Conservation (phyloP, 2,888 invertebrate genomes). For the Melieria crassipennis region DNA sequence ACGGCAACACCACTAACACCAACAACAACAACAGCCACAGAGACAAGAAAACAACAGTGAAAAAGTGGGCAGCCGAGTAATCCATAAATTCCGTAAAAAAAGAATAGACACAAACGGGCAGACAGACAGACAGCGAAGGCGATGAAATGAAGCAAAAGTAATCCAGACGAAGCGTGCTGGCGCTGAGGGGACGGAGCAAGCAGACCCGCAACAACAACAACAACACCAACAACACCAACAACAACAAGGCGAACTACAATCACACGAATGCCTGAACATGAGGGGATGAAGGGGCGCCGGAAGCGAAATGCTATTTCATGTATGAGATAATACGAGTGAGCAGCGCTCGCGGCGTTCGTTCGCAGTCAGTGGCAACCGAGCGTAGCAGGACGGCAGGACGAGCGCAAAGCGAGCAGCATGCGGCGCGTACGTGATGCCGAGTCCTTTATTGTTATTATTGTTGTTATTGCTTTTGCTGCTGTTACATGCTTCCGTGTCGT, state of each 20-base stretch:
- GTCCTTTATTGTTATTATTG: neutral
- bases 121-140: neutral
- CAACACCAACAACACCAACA: conserved; percentile 1
- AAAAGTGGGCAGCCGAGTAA: neutral
- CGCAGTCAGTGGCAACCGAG: neutral
- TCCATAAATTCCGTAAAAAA: neutral
- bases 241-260: neutral
- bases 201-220: neutral
- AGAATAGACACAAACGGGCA: conserved; percentile 11
- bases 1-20: too few species aligned
- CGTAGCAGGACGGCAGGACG: neutral
- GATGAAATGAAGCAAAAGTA: conserved; percentile 33
- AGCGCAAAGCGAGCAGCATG: neutral
- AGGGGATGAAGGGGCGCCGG: neutral
- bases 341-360: neutral
- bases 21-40: neutral
- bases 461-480: neutral
- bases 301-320: neutral
- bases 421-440: neutral
- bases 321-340: neutral
- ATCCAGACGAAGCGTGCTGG: conserved; percentile 10
- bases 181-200: neutral
- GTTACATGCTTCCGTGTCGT: neutral
- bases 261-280: neutral
- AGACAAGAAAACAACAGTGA: conserved; percentile 4